phyloP scores from a whole-genome alignment of 2,797 vertebrate genomes.

The Ptychobarbus kaznakovi region DNA sequence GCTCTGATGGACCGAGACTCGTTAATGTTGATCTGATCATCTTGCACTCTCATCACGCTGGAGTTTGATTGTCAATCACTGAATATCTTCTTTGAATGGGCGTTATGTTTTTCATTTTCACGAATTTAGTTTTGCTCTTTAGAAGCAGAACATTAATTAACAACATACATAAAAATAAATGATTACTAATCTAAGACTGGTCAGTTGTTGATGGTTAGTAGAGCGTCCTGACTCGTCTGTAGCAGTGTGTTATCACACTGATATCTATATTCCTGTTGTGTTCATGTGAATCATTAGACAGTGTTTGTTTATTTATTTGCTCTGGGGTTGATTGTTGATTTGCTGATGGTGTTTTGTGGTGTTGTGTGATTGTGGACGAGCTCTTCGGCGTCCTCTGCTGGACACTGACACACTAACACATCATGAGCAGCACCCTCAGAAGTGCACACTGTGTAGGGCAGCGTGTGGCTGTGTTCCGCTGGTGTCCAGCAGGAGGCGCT shows the following conservation, averaged over 20 bases:
- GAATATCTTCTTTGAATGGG: neutral
- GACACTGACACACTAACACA: neutral
- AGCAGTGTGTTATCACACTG: too few relatives aligned
- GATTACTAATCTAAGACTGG: too few relatives aligned
- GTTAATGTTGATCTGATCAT: neutral
- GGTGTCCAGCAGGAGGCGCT: conserved; percentile 32
- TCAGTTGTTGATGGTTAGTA: neutral
- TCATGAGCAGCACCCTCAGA: neutral
- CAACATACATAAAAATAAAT: too few relatives aligned
- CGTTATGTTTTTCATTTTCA: neutral
- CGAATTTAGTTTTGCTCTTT: too few relatives aligned
- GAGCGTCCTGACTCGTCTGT: too few relatives aligned
- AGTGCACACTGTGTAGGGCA: neutral
- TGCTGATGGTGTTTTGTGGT: neutral
- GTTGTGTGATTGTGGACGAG: neutral
- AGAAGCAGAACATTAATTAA: too few relatives aligned
- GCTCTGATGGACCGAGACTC: neutral
- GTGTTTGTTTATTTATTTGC: neutral
- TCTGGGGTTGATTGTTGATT: too few relatives aligned
- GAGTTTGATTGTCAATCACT: neutral
- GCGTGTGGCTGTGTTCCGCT: neutral
- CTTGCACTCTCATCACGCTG: neutral
- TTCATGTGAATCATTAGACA: too few relatives aligned
- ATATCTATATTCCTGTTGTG: neutral
- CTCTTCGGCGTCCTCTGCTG: neutral